These are phyloP conservation scores for Ambastaia sidthimunki DNA, from an alignment of 2,797 vertebrate genomes.

Conservation along the genomic window DNA sequence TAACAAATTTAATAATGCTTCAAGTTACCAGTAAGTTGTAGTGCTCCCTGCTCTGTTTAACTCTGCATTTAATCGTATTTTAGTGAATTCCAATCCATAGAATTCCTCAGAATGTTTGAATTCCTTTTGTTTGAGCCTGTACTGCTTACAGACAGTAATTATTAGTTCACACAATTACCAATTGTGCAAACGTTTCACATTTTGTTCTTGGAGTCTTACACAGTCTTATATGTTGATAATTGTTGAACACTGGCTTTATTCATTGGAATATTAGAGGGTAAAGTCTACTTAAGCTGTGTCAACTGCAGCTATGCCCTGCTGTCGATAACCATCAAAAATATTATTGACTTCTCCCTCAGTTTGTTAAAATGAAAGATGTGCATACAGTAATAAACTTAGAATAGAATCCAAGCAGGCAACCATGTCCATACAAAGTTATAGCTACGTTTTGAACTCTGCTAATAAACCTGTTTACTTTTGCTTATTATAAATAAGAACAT, in stretches of 20 bases:
- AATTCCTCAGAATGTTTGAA: background rate
- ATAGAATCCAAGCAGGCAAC: too few relatives aligned
- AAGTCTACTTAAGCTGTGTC: background rate
- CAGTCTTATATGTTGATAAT: background rate
- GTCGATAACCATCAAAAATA: background rate
- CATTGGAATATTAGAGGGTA: background rate
- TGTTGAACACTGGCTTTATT: background rate
- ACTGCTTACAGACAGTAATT: conserved; percentile 4
- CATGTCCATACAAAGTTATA: too few relatives aligned
- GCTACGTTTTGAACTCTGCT: too few relatives aligned
- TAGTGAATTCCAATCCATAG: too few relatives aligned
- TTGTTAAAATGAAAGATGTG: background rate
- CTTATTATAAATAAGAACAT: too few relatives aligned
- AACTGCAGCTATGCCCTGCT: background rate
- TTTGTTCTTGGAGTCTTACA: background rate
- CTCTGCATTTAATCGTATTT: too few relatives aligned
- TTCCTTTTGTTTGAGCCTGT: background rate
- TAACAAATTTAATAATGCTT: too few relatives aligned
- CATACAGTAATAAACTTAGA: background rate
- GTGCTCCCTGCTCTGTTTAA: too few relatives aligned
- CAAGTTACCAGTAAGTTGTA: too few relatives aligned
- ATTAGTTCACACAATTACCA: background rate
- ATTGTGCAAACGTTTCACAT: background rate
- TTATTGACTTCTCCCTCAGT: background rate
- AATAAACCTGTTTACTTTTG: too few relatives aligned